Conservation (phyloP, 2,113 vertebrate genomes). For the Atherinomorus stipes region DNA sequence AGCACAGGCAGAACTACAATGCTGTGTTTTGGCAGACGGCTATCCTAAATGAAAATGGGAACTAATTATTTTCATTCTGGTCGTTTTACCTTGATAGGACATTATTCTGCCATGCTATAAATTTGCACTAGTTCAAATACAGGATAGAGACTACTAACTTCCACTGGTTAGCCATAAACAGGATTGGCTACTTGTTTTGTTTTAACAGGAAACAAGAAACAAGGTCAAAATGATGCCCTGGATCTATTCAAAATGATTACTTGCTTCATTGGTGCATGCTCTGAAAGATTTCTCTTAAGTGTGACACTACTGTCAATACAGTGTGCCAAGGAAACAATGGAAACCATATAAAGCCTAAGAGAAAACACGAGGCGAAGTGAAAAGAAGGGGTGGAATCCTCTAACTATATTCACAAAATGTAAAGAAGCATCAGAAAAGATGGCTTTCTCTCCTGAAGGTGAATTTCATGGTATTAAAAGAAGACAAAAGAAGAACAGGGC, state of each 20-base stretch:
- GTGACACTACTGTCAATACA: constrained; percentile 73
- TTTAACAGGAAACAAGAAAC: constrained; percentile 77
- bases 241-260: constrained; percentile 75
- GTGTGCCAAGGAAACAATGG: constrained; percentile 79
- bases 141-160: constrained; percentile 30
- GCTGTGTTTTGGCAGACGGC: neutral
- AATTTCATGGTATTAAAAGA: constrained; percentile 84
- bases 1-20: constrained; percentile 21
- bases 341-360: constrained; percentile 80
- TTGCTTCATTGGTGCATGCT: constrained; percentile 69
- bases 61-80: neutral
- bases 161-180: constrained; percentile 13
- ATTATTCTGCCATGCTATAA: constrained; percentile 16
- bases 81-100: neutral
- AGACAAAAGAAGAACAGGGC: constrained; percentile 84
- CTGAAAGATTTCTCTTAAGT: constrained; percentile 74
- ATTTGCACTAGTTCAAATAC: constrained; percentile 19
- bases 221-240: constrained; percentile 80
- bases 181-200: constrained; percentile 68
- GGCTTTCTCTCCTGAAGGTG: constrained; percentile 83
- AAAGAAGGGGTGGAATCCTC: constrained; percentile 73
- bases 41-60: constrained; percentile 21
- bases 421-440: constrained; percentile 74
- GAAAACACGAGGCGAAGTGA: constrained; percentile 68
- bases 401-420: constrained; percentile 82